Percentiles rank a stretch among this genome's conserved stretches.
Conservation (phyloP, 2,888 invertebrate genomes). For the Galerucella pusilla region DNA sequence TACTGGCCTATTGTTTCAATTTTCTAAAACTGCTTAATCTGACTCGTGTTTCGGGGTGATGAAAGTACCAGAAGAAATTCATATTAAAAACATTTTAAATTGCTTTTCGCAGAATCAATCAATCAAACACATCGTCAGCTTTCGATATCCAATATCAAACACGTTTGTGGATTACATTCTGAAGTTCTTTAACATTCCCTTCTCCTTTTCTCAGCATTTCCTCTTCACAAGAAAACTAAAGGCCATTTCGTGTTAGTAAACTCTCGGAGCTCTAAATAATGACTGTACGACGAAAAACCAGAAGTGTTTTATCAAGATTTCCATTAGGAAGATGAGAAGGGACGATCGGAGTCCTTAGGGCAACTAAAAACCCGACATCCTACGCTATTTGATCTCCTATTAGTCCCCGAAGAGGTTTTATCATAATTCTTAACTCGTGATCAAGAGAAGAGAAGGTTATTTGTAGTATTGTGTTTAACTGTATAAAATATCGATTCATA, state of each 20-base stretch:
- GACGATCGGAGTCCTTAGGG: constrained; percentile 41
- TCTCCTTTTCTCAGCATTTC: constrained; percentile 22
- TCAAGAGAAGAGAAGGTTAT: constrained; percentile 15
- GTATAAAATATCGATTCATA: constrained; percentile 3
- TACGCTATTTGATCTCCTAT: constrained; percentile 49
- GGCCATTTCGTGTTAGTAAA: constrained; percentile 29
- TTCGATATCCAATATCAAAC: neutral
- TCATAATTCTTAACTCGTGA: constrained; percentile 31
- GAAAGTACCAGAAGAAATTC: too few relatives aligned
- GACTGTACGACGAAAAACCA: constrained; percentile 36
- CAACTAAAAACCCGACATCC: constrained; percentile 38
- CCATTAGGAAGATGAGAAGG: constrained; percentile 48
- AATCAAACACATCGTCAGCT: neutral
- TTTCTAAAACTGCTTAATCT: too few relatives aligned
- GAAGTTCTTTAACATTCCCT: constrained; percentile 8
- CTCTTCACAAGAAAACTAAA: constrained; percentile 24
- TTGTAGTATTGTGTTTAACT: constrained; percentile 23
- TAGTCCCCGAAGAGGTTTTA: constrained; percentile 46
- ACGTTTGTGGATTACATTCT: constrained; percentile 15
- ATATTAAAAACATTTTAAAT: too few relatives aligned
- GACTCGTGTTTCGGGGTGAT: too few relatives aligned
- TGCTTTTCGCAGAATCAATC: neutral
- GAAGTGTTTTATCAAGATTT: constrained; percentile 48
- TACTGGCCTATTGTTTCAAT: too few relatives aligned
- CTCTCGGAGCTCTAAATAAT: constrained; percentile 35